Evolutionary conservation across 2,888 invertebrate species (phyloP), one percentile per base, ranked within the genome.

Genomic region (Troglohyphantes excavatus): DNA sequence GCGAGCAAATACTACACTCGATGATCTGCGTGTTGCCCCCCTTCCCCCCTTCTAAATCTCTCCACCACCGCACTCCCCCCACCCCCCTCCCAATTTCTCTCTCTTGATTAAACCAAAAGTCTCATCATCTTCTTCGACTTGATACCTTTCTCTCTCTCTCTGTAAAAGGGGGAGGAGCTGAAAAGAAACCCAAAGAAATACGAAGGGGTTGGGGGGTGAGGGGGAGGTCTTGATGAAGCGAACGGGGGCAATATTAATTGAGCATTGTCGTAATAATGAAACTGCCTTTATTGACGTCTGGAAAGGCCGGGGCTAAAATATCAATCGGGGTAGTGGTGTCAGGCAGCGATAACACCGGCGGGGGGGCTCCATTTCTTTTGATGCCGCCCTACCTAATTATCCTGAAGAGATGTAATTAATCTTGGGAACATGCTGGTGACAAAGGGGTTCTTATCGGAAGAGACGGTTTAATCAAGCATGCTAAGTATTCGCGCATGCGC

Each of bases 401-500:
- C 90, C 90, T 90, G 90, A 90, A 90, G 90, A 90, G 90, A 90
- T 90, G 90, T 90, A 90, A 90, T 90, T 90, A 90, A 90, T 90
- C 90, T 90, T 90, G 82, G 90, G 90, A 90, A 90, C 90, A 90
- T 90, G 90, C 84, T 84, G 90, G 90, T 90, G 90, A 90, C 90
- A 90, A 90, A 90, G 82, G 84, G 90, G 84, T 90, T 90, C 90
- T 90, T 90, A 90, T 90, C 90, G 78, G 84, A 61, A 79, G 84
- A 79, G 84, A 84, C 84, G 84, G 84, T 90, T 90, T 90, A 91
- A 93, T 91, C 93, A 93, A 91, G 85, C 91, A 87, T 90, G 93
- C 93, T 91, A 92, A 92, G 91, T 93, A 92, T 89, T 93, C 93
- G 91, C 93, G 93, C 90, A 82, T 43, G 88, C 87, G 87, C 90